Evolutionary conservation across 2,888 invertebrate species (phyloP), one percentile per base, ranked within the genome.

Genomic region (Apodemia duryi): DNA sequence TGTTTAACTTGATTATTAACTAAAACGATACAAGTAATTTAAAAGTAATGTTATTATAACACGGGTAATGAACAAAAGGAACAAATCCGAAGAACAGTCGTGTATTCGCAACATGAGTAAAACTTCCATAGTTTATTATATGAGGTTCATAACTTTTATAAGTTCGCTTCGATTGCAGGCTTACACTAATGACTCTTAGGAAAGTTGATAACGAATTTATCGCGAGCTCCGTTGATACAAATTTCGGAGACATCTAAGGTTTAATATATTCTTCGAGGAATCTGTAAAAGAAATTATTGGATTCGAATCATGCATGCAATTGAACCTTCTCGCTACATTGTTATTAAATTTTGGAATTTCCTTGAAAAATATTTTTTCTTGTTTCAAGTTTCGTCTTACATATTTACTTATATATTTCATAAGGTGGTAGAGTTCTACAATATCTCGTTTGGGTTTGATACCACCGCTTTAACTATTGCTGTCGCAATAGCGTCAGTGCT

Each of bases 181-280:
- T 70, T 71, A 68, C 57, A 69, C 71, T 70, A 71, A 71, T 72
- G 69, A 72, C 69, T 70, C 66, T 72, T 71, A 69, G 62, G 61
- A 64, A 72, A 71, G 65, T 71, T 63, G 64, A 62, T 54, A 70
- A 64, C 64, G 69, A 70, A 72, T 70, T 71, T 72, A 70, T 70
- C 69, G 68, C 65, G 60, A 61, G 62, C 63, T 64, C 65, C 60
- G 52, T 51, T 54, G 66, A 61, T 65, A 65, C 65, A 65, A 43
- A 65, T 61, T 65, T 62, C 38, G 61, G 61, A 52, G 61, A 46
- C 63, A 63, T 61, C 61, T 51, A 65, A 61, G 65, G 49, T 62
- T 65, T 65, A 65, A 62, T 43, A 32, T 65, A 52, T 62, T 62
- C 29, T 62, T 32, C 60, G 60, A 60, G 60, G 35, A 60, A 60